Base-by-base conservation (phyloP, 2,888 invertebrate genomes). In the Molanna angustata region DNA sequence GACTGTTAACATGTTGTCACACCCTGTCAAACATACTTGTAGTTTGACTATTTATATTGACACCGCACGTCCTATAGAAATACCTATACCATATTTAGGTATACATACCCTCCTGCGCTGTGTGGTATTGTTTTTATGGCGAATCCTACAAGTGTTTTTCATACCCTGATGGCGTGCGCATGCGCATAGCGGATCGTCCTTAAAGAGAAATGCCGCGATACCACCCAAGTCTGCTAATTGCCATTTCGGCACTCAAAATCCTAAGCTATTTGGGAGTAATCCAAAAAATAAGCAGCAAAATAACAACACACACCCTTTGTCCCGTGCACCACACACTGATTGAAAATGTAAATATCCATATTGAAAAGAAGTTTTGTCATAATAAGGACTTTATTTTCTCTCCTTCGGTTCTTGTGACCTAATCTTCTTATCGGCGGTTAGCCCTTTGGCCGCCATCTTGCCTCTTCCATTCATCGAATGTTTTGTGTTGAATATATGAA, bases 151-250 rank as follows among this genome's bases (percentile, higher is more conserved):
- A 27, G 27, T 27, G 27, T 27, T 27, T 27, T 27, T 4, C 11
- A 4, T 27, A 4, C 27, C 27, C 27, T 11, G 4, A 11, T 27
- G 6, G 11, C 6, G 6, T 7, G 27, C 27, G 27, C 27, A 27
- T 27, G 18, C 42, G 19, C 18, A 18, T 21, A 41, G 41, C 21
- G 41, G 18, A 11, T n/a, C 41, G 18, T 41, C 41, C 14, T n/a
- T 14, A n/a, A 11, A 32, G n/a, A n/a, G 46, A 42, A 37, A 32
- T n/a, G 46, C 54, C 47, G 49, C 46, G 20, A 58, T 58, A 35
- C 58, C 58, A 58, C 58, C 58, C 58, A 58, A 47, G 53, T 45
- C 31, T 45, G 33, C 54, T 54, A 55, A 58, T 55, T 58, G 52
- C 49, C 32, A 52, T 49, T 41, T 44, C 49, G 45, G 47, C 57